phyloP scores from a whole-genome alignment of 2,888 invertebrate species.

The Cataglyphis albicans region DNA sequence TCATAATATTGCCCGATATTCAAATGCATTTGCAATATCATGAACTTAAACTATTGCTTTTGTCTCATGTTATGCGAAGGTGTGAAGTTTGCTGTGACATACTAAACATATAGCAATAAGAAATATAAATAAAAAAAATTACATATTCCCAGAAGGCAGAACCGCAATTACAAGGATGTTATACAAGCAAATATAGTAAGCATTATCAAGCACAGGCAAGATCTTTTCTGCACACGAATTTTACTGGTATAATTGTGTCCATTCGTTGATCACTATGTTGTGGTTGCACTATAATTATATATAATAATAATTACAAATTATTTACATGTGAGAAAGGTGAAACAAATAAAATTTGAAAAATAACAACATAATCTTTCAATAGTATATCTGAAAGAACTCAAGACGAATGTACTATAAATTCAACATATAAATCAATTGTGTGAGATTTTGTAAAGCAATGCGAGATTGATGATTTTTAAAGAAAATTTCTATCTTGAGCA shows the following conservation, averaged over 20 bases:
- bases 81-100: slow-evolving; percentile 85
- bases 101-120: slow-evolving; percentile 68
- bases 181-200: slow-evolving; percentile 69
- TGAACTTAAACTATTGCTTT: slow-evolving; percentile 55
- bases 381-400: not conserved
- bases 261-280: slow-evolving; percentile 71
- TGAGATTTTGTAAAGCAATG: not conserved
- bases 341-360: slow-evolving; percentile 5
- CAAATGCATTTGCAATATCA: slow-evolving; percentile 45
- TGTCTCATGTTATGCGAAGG: slow-evolving; percentile 76
- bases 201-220: slow-evolving; percentile 81
- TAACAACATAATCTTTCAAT: slow-evolving; percentile 3
- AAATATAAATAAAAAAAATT: slow-evolving; percentile 43
- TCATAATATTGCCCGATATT: not conserved
- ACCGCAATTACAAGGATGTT: slow-evolving; percentile 51
- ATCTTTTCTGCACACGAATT: slow-evolving; percentile 67
- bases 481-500: not conserved
- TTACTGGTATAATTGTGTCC: slow-evolving; percentile 84
- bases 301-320: slow-evolving; percentile 20
- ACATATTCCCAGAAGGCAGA: slow-evolving; percentile 43
- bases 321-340: not conserved
- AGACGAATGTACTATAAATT: not conserved
- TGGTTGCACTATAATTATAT: slow-evolving; percentile 43
- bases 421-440: not conserved
- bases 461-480: slow-evolving; percentile 10